A percentile compares a stretch with the other conserved stretches of the same genome.
Conservation (phyloP, 2,113 vertebrate genomes). For the Sprattus sprattus region DNA sequence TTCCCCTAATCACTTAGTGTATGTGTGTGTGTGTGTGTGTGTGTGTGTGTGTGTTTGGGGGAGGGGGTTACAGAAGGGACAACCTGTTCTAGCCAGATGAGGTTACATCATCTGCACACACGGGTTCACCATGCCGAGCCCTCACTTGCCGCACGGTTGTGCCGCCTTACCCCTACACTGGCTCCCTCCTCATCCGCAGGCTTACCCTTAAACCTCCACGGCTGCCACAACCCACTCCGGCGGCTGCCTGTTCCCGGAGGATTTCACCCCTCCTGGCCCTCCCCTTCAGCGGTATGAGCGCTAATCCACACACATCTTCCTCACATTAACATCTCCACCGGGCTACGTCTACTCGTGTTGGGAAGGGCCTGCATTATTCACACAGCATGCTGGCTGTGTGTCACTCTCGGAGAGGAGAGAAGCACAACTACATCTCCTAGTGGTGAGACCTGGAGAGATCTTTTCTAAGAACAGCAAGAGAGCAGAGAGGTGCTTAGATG, state of each 20-base stretch:
- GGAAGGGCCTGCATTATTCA: background rate
- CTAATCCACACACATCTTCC: background rate
- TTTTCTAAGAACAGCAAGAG: background rate
- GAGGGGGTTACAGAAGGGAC: background rate
- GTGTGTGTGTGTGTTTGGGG: background rate
- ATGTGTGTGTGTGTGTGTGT: background rate
- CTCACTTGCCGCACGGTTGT: background rate
- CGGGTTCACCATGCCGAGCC: background rate
- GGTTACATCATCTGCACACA: background rate
- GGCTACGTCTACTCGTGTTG: background rate
- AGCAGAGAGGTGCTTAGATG: background rate
- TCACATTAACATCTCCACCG: background rate
- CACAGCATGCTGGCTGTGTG: background rate
- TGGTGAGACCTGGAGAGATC: conserved; percentile 30
- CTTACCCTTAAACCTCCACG: background rate
- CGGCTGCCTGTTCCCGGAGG: background rate
- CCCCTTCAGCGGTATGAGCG: background rate
- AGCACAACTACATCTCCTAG: conserved; percentile 43
- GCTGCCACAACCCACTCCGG: conserved; percentile 3
- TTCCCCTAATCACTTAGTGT: background rate
- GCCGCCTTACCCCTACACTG: too few species aligned
- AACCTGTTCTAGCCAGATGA: background rate
- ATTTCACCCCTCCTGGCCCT: background rate
- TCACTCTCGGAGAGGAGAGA: background rate
- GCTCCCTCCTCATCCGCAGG: background rate